Conservation (phyloP, 2,888 invertebrate species). For the Rhamnusium bicolor region DNA sequence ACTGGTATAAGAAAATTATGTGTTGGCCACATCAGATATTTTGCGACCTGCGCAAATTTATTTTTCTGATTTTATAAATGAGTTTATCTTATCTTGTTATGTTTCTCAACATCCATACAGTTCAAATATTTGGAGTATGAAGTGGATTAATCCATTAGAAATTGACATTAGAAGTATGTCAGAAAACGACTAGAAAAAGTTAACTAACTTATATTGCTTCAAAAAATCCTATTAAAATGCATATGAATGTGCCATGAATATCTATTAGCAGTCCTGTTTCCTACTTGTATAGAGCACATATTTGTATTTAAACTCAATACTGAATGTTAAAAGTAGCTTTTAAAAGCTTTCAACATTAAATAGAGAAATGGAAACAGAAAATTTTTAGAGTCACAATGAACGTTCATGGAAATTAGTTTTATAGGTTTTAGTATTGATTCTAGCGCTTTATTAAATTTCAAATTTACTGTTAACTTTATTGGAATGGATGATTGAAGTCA, state of each 20-base stretch:
- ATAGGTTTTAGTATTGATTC: neutral
- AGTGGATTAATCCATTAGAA: too few relatives aligned
- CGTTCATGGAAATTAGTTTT: neutral
- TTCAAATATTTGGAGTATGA: too few relatives aligned
- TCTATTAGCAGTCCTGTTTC: neutral
- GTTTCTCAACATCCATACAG: too few relatives aligned
- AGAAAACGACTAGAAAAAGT: too few relatives aligned
- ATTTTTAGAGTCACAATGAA: neutral
- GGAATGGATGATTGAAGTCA: too few relatives aligned
- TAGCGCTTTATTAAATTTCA: neutral
- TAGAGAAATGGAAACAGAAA: neutral
- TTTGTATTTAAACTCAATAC: neutral
- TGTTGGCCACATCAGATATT: too few relatives aligned
- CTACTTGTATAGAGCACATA: neutral
- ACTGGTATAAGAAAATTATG: too few relatives aligned
- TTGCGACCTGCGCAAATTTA: too few relatives aligned
- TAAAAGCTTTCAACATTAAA: neutral
- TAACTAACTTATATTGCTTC: too few relatives aligned
- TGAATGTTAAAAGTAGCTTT: neutral
- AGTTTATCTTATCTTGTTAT: too few relatives aligned
- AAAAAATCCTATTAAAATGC: neutral
- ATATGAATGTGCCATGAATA: neutral
- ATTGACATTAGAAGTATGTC: too few relatives aligned
- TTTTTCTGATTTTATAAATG: too few relatives aligned
- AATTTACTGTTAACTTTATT: neutral